Evolutionary conservation across 2,113 vertebrate genomes (phyloP).

Genomic region (Aleadryas rufinucha): DNA sequence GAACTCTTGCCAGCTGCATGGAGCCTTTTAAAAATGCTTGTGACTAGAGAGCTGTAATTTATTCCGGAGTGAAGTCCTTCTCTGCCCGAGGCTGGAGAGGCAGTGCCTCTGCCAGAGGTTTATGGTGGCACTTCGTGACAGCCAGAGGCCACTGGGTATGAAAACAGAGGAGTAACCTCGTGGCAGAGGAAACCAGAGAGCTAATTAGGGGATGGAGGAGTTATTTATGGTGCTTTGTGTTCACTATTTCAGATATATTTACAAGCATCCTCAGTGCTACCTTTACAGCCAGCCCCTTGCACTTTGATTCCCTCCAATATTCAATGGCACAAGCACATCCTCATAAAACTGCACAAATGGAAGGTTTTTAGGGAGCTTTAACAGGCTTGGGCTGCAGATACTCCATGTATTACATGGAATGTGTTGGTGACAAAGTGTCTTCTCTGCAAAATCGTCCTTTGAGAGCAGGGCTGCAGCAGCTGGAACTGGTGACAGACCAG

Average conservation of each 20-base stretch:
- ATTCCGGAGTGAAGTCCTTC: rapidly evolving
- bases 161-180: neutral
- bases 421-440: neutral
- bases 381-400: neutral
- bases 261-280: neutral
- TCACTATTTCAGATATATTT: neutral
- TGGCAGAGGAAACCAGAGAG: neutral
- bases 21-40: neutral
- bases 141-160: neutral
- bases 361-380: neutral
- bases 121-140: neutral
- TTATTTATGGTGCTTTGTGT: neutral
- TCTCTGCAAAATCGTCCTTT: neutral
- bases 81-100: neutral
- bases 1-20: neutral
- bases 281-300: neutral
- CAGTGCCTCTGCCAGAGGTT: neutral
- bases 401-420: neutral
- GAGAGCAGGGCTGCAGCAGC: neutral
- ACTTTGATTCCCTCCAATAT: neutral
- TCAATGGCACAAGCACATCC: rapidly evolving
- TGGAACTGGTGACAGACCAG: neutral
- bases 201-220: neutral
- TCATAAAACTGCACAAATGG: neutral
- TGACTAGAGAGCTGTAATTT: neutral